Evolutionary conservation across 2,797 vertebrate genomes (phyloP).

Genomic region (Rhinella marina): DNA sequence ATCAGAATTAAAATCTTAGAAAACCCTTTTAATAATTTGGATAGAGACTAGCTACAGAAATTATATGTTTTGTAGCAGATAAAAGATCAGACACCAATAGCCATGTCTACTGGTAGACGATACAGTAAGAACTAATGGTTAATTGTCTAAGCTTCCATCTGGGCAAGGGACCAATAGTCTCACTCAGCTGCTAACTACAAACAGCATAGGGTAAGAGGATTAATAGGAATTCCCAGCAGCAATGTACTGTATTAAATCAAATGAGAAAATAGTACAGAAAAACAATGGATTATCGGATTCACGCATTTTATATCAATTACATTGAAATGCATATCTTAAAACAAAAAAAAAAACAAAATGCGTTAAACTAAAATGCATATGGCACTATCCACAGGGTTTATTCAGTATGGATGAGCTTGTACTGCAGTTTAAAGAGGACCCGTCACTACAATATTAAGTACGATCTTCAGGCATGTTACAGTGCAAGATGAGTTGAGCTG

Average conservation of each 20-base stretch:
- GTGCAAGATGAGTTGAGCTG: too few relatives aligned
- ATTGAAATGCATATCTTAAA: neutral
- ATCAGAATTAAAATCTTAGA: too few relatives aligned
- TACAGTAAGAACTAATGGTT: conserved; percentile 23
- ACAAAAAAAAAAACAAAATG: too few relatives aligned
- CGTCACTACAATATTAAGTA: too few relatives aligned
- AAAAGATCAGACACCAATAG: neutral
- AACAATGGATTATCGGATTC: neutral
- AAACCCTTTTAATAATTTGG: too few relatives aligned
- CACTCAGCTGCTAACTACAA: conserved; percentile 38
- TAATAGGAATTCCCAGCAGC: conserved; percentile 37
- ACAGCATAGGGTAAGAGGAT: conserved; percentile 36
- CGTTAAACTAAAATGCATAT: neutral
- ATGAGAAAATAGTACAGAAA: neutral
- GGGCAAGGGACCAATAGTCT: conserved; percentile 33
- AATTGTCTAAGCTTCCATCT: conserved; percentile 43
- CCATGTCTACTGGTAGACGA: neutral
- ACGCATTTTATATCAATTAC: neutral
- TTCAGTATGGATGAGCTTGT: too few relatives aligned
- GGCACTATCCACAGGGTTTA: neutral
- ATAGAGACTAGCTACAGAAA: neutral
- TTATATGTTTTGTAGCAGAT: neutral
- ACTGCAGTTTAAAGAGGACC: neutral
- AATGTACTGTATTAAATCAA: conserved; percentile 25
- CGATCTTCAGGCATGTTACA: too few relatives aligned